These are phyloP conservation scores for Epizoanthus rinbou DNA, from an alignment of 92 coral and sea anemone genomes.

Conservation along the genomic window DNA sequence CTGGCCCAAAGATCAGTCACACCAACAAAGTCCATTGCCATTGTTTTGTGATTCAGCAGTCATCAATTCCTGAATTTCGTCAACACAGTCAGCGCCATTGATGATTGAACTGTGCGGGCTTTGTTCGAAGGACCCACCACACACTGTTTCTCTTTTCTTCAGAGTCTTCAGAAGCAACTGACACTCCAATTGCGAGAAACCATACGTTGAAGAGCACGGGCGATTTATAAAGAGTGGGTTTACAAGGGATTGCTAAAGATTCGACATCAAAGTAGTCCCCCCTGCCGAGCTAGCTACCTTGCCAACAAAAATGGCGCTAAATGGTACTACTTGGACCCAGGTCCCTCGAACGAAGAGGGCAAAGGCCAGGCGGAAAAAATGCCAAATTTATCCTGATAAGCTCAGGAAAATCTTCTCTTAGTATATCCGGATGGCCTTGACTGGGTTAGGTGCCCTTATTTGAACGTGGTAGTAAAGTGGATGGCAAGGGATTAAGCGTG, in stretches of 20 bases:
- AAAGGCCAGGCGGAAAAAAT: no score
- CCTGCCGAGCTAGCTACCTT: neutral
- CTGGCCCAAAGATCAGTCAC: slow-evolving; percentile 90
- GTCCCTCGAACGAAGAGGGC: neutral
- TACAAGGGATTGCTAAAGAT: no score
- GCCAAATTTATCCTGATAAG: no score
- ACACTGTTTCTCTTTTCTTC: neutral
- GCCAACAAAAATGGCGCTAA: slow-evolving; percentile 39
- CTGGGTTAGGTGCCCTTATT: neutral
- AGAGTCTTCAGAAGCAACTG: slow-evolving; percentile 7
- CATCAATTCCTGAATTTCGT: neutral
- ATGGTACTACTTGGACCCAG: slow-evolving; percentile 5
- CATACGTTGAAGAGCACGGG: no score
- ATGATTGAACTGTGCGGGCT: neutral
- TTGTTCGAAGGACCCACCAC: neutral
- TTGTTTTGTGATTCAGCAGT: slow-evolving; percentile 1
- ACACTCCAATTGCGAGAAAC: neutral
- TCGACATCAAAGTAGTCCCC: no score
- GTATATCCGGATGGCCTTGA: neutral
- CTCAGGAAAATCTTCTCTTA: no score
- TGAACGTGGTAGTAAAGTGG: no score
- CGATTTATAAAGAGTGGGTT: no score
- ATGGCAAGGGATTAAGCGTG: no score
- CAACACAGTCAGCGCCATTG: neutral
- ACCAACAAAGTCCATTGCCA: slow-evolving; percentile 76